phyloP scores from a whole-genome alignment of 1,140 invertebrate species.

The Bursaphelenchus mucronatus region DNA sequence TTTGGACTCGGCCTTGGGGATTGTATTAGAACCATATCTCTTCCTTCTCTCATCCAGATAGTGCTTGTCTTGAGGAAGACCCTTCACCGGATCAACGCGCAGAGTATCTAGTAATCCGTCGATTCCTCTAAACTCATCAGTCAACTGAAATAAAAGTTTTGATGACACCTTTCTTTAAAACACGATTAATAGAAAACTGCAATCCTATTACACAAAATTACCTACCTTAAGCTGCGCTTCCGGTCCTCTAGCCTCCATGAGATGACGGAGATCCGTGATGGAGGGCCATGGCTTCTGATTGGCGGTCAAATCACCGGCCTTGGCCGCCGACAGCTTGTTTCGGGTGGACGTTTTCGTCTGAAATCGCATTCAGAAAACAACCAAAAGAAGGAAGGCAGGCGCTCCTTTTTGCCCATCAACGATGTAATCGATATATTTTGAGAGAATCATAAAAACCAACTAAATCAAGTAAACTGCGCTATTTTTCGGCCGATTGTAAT shows the following conservation, averaged over 20 bases:
- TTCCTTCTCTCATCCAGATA: constrained; percentile 82
- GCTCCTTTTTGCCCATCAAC: not conserved
- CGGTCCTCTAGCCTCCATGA: constrained; percentile 87
- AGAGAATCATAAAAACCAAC: constrained; percentile 4
- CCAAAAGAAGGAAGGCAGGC: no score
- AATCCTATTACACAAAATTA: not conserved
- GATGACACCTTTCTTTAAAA: not conserved
- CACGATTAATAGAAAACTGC: not conserved
- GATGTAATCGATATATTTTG: not conserved
- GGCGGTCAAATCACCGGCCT: not conserved
- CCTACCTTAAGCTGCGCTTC: constrained; percentile 72
- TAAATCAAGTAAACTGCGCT: not conserved
- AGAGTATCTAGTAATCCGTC: constrained; percentile 84
- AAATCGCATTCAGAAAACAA: constrained; percentile 1
- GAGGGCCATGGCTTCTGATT: constrained; percentile 59
- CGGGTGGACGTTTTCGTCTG: constrained; percentile 19
- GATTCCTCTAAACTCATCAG: constrained; percentile 74
- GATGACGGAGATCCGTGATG: constrained; percentile 85
- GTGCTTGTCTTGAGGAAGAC: constrained; percentile 79
- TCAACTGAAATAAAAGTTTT: constrained; percentile 32
- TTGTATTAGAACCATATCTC: constrained; percentile 92
- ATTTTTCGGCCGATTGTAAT: not conserved
- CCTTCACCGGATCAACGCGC: constrained; percentile 80
- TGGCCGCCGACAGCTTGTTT: constrained; percentile 1
- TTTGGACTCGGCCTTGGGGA: constrained; percentile 97